Conservation (phyloP, 1,140 invertebrate genomes). For the Periplaneta americana region DNA sequence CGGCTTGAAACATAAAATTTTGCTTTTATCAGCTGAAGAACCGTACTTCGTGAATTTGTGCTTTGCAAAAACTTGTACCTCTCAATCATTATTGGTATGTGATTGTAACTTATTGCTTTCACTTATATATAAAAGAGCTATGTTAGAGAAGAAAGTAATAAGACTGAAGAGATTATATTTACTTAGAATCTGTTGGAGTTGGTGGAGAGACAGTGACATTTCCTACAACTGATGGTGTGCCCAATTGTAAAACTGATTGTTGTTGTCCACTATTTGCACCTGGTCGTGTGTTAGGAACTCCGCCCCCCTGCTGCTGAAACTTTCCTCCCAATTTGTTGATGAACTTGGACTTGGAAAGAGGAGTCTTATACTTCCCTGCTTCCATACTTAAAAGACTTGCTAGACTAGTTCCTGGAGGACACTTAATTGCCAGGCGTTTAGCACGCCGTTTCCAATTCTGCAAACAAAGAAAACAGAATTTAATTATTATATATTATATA, state of each 20-base stretch:
- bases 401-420: slow-evolving; percentile 28
- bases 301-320: neutral
- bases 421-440: slow-evolving; percentile 57
- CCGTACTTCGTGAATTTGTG: too few relatives aligned
- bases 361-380: slow-evolving; percentile 16
- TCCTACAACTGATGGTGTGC: neutral
- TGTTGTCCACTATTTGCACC: neutral
- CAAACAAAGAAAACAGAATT: too few relatives aligned
- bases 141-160: neutral
- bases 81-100: too few relatives aligned
- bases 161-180: neutral
- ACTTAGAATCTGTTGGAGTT: neutral
- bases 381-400: slow-evolving; percentile 19
- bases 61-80: too few relatives aligned
- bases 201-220: slow-evolving; percentile 7
- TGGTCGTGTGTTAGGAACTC: neutral
- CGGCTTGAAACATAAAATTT: too few relatives aligned
- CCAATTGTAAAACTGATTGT: neutral
- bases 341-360: slow-evolving; percentile 15
- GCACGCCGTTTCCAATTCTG: slow-evolving; percentile 73
- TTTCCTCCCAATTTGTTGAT: slow-evolving; percentile 3
- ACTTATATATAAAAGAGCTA: too few relatives aligned
- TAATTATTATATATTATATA: too few relatives aligned
- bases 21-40: too few relatives aligned
- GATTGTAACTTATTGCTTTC: too few relatives aligned